Conservation (phyloP, 2,888 invertebrate genomes). For the Cataglyphis rosenhaueri region DNA sequence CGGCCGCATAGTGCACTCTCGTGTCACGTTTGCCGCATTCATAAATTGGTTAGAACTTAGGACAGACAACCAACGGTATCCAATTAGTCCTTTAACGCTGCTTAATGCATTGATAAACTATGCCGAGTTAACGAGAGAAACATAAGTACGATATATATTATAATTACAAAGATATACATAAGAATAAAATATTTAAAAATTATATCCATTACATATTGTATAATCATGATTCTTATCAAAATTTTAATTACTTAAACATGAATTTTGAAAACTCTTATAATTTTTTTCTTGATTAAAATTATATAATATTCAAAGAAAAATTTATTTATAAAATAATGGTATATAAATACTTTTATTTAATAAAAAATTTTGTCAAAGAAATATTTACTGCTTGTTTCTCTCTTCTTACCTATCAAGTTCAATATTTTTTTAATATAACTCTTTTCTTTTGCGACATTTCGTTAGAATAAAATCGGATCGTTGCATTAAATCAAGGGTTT, state of each 20-base stretch:
- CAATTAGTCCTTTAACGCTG: constrained; percentile 62
- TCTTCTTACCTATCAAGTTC: background rate
- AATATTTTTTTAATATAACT: constrained; percentile 8
- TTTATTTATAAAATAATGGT: background rate
- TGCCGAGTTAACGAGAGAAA: background rate
- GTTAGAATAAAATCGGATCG: background rate
- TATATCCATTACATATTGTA: background rate
- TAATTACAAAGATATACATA: background rate
- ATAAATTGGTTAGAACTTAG: constrained; percentile 81
- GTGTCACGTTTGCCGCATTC: constrained; percentile 79
- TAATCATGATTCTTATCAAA: background rate
- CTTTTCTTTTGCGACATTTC: background rate
- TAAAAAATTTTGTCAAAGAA: background rate
- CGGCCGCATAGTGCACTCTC: constrained; percentile 79
- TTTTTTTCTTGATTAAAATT: background rate
- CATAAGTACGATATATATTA: background rate
- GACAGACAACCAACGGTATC: constrained; percentile 60
- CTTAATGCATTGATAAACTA: constrained; percentile 47
- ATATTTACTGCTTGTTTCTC: background rate
- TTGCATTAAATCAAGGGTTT: background rate
- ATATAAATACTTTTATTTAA: background rate
- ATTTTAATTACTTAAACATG: background rate
- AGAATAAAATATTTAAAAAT: background rate
- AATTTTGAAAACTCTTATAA: background rate
- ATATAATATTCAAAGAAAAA: background rate